Evolutionary conservation across 2,888 invertebrate genomes (phyloP), one percentile per base, ranked within the genome.

Genomic region (Cataglyphis altisquamis): DNA sequence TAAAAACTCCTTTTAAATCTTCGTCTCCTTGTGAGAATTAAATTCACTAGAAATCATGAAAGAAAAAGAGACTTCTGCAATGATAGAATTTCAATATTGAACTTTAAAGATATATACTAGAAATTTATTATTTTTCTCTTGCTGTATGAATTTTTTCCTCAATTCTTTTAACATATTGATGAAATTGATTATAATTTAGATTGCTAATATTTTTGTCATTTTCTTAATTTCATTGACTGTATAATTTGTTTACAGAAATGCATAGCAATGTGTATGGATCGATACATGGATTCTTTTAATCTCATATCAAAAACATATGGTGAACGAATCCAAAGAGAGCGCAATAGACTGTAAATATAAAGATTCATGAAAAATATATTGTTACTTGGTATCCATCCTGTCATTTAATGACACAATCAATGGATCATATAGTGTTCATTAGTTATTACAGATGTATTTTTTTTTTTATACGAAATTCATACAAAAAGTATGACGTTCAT

Each of bases 241-340:
- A 0, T 75, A 41, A 60, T 88, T 91, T 89, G 87, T 86, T 96
- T 96, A 72, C 97, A 99, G 97, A 99, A 98, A 97, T 99, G 99
- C 94, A 96, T 99, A 90, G 98, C 98, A 0, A 98, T 99, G 98
- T 99, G 99, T 95, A 99, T 99, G 99, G 99, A 99, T 95, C 96
- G 99, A 93, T 99, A 98, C 96, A 98, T 99, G 98, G 99, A 99
- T 93, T 97, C 98, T 3, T 99, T 98, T 97, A 98, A 98, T 95
- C 95, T 98, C 78, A 98, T 99, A 15, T 98, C 98, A 15, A 97
- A 97, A 95, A 97, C 98, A 0, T 99, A 99, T 94, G 97, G 97
- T 85, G 96, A 96, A 94, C 96, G 99, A 93, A 96, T 99, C 91
- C 98, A 98, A 94, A 96, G 97, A 89, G 99, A 99, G 95, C 96